Evolutionary conservation across 2,113 vertebrate species (phyloP).

Genomic region (Agelaius tricolor): DNA sequence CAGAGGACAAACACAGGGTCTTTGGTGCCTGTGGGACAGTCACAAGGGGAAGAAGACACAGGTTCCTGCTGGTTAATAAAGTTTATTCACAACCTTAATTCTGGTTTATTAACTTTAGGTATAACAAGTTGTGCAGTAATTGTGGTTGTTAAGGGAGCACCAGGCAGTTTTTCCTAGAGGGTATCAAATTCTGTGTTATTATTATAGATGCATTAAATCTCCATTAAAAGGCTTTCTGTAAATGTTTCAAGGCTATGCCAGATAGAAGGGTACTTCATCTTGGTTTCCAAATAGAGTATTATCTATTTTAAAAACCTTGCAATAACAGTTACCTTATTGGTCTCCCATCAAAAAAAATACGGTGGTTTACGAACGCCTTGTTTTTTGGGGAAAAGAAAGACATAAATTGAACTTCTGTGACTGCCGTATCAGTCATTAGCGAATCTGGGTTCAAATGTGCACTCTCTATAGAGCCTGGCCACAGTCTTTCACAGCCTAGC

Average conservation of each 20-base stretch:
- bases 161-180: slow-evolving; percentile 1
- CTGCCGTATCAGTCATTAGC: background rate
- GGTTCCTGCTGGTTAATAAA: background rate
- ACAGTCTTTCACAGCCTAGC: background rate
- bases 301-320: background rate
- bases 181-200: slow-evolving; percentile 9
- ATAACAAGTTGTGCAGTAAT: background rate
- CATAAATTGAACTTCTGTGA: background rate
- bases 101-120: slow-evolving; percentile 2
- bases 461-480: background rate
- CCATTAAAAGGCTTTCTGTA: slow-evolving; percentile 1
- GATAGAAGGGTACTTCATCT: background rate
- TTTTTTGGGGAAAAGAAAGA: background rate
- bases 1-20: background rate
- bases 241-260: slow-evolving; percentile 27
- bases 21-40: background rate
- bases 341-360: background rate
- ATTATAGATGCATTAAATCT: slow-evolving; percentile 8
- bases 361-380: accelerated
- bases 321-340: background rate
- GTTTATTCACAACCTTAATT: background rate
- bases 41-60: background rate
- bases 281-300: background rate
- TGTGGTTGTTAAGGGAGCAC: background rate
- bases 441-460: slow-evolving; percentile 5